These are phyloP conservation scores for Microdon myrmicae DNA, from an alignment of 2,888 invertebrate genomes.

Conservation along the genomic window DNA sequence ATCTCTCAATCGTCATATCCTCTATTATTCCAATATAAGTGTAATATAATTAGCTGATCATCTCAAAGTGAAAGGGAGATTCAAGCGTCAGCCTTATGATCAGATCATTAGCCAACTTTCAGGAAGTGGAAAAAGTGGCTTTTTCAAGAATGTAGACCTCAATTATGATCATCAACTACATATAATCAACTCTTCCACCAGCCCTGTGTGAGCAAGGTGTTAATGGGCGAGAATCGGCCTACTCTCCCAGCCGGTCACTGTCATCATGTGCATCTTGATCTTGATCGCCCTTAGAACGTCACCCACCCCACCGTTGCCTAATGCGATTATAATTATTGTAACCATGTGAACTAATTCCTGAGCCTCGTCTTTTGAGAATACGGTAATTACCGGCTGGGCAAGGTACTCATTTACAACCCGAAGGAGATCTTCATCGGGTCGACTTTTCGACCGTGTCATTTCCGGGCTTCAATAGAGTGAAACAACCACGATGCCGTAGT, in stretches of 20 bases:
- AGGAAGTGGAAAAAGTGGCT: constrained; percentile 33
- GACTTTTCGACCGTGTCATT: constrained; percentile 44
- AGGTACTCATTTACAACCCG: constrained; percentile 12
- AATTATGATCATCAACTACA: constrained; percentile 36
- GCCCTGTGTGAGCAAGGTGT: constrained; percentile 44
- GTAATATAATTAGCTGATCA: too few relatives aligned
- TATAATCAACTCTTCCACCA: constrained; percentile 45
- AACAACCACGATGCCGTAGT: constrained; percentile 24
- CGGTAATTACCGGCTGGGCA: constrained; percentile 36
- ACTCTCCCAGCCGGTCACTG: constrained; percentile 32
- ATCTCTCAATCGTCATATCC: too few relatives aligned
- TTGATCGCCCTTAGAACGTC: constrained; percentile 28
- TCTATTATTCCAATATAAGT: too few relatives aligned
- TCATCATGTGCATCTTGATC: constrained; percentile 43
- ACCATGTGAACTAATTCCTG: constrained; percentile 48
- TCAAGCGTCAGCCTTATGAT: too few relatives aligned
- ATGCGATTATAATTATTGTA: constrained; percentile 50
- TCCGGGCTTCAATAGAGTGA: constrained; percentile 31
- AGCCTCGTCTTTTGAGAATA: constrained; percentile 22
- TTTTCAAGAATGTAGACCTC: constrained; percentile 13
- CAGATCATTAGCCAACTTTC: constrained; percentile 33
- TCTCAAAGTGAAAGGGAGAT: constrained; percentile 14
- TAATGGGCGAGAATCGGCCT: constrained; percentile 47
- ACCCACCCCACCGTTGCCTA: constrained; percentile 36
- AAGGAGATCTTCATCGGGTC: constrained; percentile 28